Base-by-base conservation (phyloP, 1,140 invertebrate species). In the Bombus sibiricus region DNA sequence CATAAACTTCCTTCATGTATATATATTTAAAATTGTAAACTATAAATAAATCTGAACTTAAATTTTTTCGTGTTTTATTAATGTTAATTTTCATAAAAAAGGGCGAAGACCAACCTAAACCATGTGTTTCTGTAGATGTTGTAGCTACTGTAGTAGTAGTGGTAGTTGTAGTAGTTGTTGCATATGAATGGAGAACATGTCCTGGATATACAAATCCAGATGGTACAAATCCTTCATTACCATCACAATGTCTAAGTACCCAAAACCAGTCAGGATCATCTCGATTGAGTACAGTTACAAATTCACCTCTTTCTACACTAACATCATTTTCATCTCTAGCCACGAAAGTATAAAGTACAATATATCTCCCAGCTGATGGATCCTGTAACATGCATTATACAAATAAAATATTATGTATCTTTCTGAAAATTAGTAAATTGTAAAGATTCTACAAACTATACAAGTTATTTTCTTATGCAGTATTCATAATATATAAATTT, bases 181-280 rank as follows among this genome's bases (percentile, higher is more conserved):
- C 91, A 71, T 95, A 95, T 39, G 95, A 95, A 83, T 95, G 94
- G 39, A 95, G 93, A 71, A 95, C 94, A 74, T 95, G 95, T 25
- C 95, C 98, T 12, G 98, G 98, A 96, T 98, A 99, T 1, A 99
- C 98, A 94, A 99, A 99, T n/a, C 98, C 98, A 47, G 97, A 97
- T 13, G 99, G 99, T 47, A 99, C 98, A 94, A 99, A 99, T 22
- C 99, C 99, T 95, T 99, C 98, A 92, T 98, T 98, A 2, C 98
- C 98, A 94, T 99, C 98, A 90, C 97, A 98, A 82, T 95, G 94
- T 83, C 98, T 96, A 37, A 98, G 97, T 64, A 99, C 98, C 98
- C 98, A 99, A 93, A 98, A 99, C 98, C 98, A 99, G 93, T 99
- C 98, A 1, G 98, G 97, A 95, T 99, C 98, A 93, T 99, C 98